Base-by-base conservation (phyloP, 2,113 vertebrate genomes). In the Mola mola region DNA sequence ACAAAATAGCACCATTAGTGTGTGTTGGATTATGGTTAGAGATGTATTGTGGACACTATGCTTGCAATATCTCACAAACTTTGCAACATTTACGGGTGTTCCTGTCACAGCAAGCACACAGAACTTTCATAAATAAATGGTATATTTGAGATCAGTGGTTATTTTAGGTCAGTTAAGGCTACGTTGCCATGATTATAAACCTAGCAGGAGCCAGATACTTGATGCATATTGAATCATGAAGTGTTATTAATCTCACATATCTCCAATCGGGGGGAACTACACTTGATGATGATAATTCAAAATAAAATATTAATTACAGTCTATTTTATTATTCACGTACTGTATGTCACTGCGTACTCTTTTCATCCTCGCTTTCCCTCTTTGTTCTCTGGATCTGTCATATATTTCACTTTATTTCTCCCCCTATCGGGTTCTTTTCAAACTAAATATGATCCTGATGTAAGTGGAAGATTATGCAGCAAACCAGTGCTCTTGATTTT, bases 191-290 rank as follows among this genome's bases (percentile, higher is more conserved):
- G 26, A 28, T 28, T 20, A 12, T 25, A 65, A 61, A 70, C 34
- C 43, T 20, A 64, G 9, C 47, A 17, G 17, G 15, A 72, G 46
- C 49, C 58, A 68, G 28, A 71, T 25, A 29, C 53, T 17, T 37
- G 13, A 53, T n/a, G n/a, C n/a, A n/a, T n/a, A n/a, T n/a, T n/a
- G n/a, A n/a, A n/a, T n/a, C n/a, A n/a, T n/a, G n/a, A n/a, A n/a
- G n/a, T n/a, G n/a, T 58, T 50, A 62, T 70, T 78, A 78, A 62
- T 78, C 31, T 67, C 40, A 48, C 36, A 72, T 66, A 37, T 1
- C 1, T 50, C 37, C 41, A 62, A 79, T 67, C 51, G 56, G 49
- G 22, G 46, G 55, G 22, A 61, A 41, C 5, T 47, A 22, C 19
- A 37, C 34, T 50, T 44, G 38, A 29, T n/a, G n/a, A n/a, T n/a